Base-by-base conservation (phyloP, 2,113 vertebrate species). In the Isichthys henryi region DNA sequence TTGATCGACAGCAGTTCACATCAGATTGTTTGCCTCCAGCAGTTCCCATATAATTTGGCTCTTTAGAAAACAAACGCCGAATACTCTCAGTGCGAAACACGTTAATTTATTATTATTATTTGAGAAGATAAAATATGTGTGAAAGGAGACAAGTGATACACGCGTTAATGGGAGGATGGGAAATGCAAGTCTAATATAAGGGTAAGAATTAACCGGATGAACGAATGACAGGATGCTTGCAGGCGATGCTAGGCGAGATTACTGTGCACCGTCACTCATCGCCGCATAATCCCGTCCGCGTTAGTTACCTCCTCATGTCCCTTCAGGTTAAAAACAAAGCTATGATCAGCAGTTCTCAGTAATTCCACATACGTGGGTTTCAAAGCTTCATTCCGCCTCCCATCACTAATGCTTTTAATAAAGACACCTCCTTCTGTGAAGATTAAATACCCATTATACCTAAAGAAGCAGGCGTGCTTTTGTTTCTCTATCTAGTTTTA, bases 21-120 rank as follows among this genome's bases (percentile, higher is more conserved):
- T 52, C 62, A 87, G 88, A 89, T 56, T 70, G 52, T 52, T 84
- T 45, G n/a, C 87, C 43, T 66, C 50, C 53, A 52, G 50, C 56
- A 52, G 35, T 27, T 89, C 49, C 74, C 74, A 89, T 45, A 48
- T 74, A 62, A 62, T 89, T 50, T 50, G 23, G 35, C 74, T 84
- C 27, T 84, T 56, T 83, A 43, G 27, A 39, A 84, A 84, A 56
- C 70, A 89, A 89, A 89, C 52, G 19, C 31, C 13, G 35, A 46
- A 56, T 48, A 5, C 21, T 58, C 8, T 89, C 31, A 13, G 31
- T 82, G 6, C 83, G 74, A 48, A 21, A 23, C 46, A 70, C 27
- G 62, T 70, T 70, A 70, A 70, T 70, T 70, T 70, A 70, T 48
- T 39, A 17, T 17, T 39, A 52, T 89, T 88, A 39, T 21, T 82